Evolutionary conservation across 92 coral and sea anemone species (phyloP), one percentile per base, ranked within the genome.

Genomic region (Epizoanthus scotinus): DNA sequence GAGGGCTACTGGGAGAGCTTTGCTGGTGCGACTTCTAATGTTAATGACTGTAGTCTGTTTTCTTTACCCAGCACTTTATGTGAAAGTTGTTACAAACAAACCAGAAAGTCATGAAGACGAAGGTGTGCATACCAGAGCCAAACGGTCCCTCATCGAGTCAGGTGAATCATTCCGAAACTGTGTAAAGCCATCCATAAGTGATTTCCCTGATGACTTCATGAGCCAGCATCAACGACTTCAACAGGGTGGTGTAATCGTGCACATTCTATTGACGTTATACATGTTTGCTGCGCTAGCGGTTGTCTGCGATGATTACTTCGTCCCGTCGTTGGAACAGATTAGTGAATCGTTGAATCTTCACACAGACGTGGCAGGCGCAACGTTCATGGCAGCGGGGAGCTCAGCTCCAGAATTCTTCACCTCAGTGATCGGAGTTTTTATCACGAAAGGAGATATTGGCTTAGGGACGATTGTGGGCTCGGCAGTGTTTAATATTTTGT

Each of bases 361-460:
- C 61, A 66, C 85, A 0, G 91, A 92, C 68, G 97, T 92, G 0
- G 93, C 93, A n/a, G 97, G 97, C n/a, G 97, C 93, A 7, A 92
- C 97, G 10, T 87, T 92, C 56, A 92, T 92, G 97, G 97, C 97
- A 14, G 93, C 90, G 19, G 97, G 94, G 7, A 90, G 91, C 58
- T 92, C 97, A 0, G 97, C 90, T 6, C 89, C 97, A 8, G 97
- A 92, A 40, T 84, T 92, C 53, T 89, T 90, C 83, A 89, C 94
- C 19, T 89, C 97, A 6, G 85, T 92, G 10, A 92, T 92, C 25
- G 97, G 91, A 21, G 94, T 92, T 38, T 92, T 92, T 69, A 87
- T 92, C 21, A 89, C 97, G 38, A 82, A 92, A 70, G 92, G 94
- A 3, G 97, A 92, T 71, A 87, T 92, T 63, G 97, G 97, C 5